A percentile compares a stretch with the other conserved stretches of the same genome.
These are phyloP conservation scores for Agelas oroides DNA, from an alignment of 37 sponge, comb jelly and placozoan genomes.

Conservation along the genomic window DNA sequence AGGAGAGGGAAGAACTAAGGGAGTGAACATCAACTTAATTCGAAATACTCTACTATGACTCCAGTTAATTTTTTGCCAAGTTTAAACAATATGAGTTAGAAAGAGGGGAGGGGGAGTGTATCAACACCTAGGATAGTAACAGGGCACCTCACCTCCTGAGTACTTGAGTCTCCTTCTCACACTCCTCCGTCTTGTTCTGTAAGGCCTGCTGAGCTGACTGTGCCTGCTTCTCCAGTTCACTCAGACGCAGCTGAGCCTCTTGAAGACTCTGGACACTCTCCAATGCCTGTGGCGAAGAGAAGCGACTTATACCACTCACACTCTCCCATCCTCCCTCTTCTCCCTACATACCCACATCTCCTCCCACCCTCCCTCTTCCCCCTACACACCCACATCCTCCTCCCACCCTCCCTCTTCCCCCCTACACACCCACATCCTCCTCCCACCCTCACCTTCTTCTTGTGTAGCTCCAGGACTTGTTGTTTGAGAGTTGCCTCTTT, in stretches of 20 bases:
- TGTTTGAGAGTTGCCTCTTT: conserved; percentile 82
- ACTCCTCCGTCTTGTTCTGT: conserved; percentile 47
- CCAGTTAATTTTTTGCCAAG: no score
- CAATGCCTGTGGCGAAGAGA: conserved; percentile 51
- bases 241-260: conserved; percentile 52
- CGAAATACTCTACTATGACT: not conserved
- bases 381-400: no score
- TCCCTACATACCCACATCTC: not conserved
- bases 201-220: conserved; percentile 37
- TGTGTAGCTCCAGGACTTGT: conserved; percentile 85
- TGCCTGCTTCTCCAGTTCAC: conserved; percentile 56
- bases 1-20: no score
- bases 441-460: conserved; percentile 90
- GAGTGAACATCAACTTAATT: not conserved
- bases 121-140: no score
- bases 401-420: no score
- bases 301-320: not conserved
- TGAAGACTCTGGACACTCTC: conserved; percentile 67
- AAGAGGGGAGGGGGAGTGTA: no score
- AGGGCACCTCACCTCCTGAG: conserved; percentile 21
- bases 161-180: conserved; percentile 50
- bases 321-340: no score
- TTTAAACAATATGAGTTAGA: no score
- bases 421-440: no score
- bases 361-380: no score